Percentiles rank a stretch among this genome's conserved stretches.
These are phyloP conservation scores for Brenthis ino DNA, from an alignment of 2,888 invertebrate species.

Conservation along the genomic window DNA sequence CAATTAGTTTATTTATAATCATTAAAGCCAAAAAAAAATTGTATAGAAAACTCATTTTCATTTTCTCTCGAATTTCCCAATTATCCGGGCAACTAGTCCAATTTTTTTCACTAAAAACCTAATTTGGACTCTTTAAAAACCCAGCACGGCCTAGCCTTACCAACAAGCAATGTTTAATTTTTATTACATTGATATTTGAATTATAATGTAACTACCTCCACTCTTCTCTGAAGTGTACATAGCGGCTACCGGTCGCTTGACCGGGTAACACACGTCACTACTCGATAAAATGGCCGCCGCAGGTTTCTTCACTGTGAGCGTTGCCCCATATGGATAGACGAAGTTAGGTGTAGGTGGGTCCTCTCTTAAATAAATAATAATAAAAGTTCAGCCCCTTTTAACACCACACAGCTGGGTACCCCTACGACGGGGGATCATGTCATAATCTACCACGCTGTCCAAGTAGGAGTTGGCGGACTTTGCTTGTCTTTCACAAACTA, in stretches of 20 bases:
- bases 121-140: no score
- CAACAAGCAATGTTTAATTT: background rate
- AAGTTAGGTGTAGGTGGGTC: conserved; percentile 85
- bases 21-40: no score
- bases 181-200: background rate
- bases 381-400: background rate
- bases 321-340: conserved; percentile 97
- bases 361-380: conserved; percentile 52
- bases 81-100: background rate
- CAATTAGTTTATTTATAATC: no score
- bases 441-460: no score
- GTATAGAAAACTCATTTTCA: background rate
- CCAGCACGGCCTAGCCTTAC: no score
- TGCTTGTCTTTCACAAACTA: no score
- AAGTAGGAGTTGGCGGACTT: no score
- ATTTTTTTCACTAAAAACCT: no score
- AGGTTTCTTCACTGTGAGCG: conserved; percentile 95
- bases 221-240: conserved; percentile 85
- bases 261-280: conserved; percentile 96
- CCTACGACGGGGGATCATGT: no score
- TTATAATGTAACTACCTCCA: conserved; percentile 61
- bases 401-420: no score
- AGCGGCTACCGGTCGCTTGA: conserved; percentile 94
- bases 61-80: background rate
- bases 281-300: conserved; percentile 94